Base-by-base conservation (phyloP, 2,888 invertebrate species). In the Pandemis heparana region DNA sequence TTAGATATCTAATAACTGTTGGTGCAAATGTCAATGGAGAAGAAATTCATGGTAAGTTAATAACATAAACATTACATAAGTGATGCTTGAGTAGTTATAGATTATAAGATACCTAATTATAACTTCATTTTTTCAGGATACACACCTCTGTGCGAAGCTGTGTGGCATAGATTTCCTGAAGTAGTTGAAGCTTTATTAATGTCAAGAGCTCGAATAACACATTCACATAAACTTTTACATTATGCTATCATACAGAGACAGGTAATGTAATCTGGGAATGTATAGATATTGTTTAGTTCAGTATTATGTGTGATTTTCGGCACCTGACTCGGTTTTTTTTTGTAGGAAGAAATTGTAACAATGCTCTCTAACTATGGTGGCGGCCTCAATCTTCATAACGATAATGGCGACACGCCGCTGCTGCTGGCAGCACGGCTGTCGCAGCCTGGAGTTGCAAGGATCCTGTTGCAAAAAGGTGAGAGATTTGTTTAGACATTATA, bases 141-240 rank as follows among this genome's bases (percentile, higher is more conserved):
- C 76, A 97, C 97, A 0, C 96, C 97, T 6, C 89, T 97, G 56
- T 96, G 96, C 87, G 95, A 96, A 85, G 97, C 97, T 10, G 96
- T 97, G 23, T 96, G 96, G 94, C 95, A 95, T 78, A 96, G 96
- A 80, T 94, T 95, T 79, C 90, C 95, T 0, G 86, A 92, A 16
- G 92, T 96, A 77, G 95, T 96, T 10, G 93, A 95, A 78, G 87
- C 95, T 51, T 89, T 97, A 39, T 82, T 97, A 70, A 86, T 92
- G 46, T 94, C 95, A 39, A 97, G 97, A 10, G 97, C 97, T 2
- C 95, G 97, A 67, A 92, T 97, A 12, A 95, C 96, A 56, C 96
- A 96, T 76, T 96, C 96, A 0, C 96, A 97, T 83, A 95, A 95
- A 85, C 91, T 97, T 56, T 86, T 97, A 65, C 97, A 97, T 80